Base-by-base conservation (phyloP, 2,888 invertebrate species). In the Drosophila incognita region DNA sequence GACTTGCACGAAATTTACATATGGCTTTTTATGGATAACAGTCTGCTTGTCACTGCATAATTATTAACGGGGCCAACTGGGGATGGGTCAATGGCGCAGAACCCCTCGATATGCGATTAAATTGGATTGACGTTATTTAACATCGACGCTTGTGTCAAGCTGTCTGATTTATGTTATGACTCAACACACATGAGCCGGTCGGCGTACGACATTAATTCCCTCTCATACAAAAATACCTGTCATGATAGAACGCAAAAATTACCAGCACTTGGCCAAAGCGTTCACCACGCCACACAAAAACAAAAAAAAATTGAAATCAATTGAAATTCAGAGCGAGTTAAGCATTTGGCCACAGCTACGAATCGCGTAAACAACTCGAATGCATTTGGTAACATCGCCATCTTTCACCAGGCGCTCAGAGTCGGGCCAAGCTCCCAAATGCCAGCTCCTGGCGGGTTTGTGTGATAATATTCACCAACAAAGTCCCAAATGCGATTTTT, bases 111-210 rank as follows among this genome's bases (percentile, higher is more conserved):
- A 58, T 67, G 69, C 71, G 69, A 74, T 65, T 67, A 69, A 68
- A 74, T 65, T 2, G 27, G 27, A 27, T 65, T 73, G 79, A 51
- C 76, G 87, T 87, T 90, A 87, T 87, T 90, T 90, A 87, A 82
- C 87, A 86, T 83, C 82, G 90, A 82, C 67, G 78, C 76, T 75
- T 70, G 62, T 90, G 83, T 90, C 90, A 90, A 78, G 76, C 76
- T 75, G 62, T 62, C 82, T 87, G 87, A 87, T 87, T 87, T 87
- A 87, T 90, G 82, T 90, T 74, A 87, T 90, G 86, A 85, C 88
- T 89, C 81, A 82, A 84, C 80, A 82, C 76, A 81, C 33, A 33
- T 77, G 73, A 79, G 74, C 70, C 59, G 61, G 48, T 51, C 74
- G 65, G 67, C 73, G 56, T 68, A 62, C 68, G 69, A 70, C 76